These are phyloP conservation scores for Trachelus iudaicus DNA, from an alignment of 2,888 invertebrate species.

Conservation along the genomic window DNA sequence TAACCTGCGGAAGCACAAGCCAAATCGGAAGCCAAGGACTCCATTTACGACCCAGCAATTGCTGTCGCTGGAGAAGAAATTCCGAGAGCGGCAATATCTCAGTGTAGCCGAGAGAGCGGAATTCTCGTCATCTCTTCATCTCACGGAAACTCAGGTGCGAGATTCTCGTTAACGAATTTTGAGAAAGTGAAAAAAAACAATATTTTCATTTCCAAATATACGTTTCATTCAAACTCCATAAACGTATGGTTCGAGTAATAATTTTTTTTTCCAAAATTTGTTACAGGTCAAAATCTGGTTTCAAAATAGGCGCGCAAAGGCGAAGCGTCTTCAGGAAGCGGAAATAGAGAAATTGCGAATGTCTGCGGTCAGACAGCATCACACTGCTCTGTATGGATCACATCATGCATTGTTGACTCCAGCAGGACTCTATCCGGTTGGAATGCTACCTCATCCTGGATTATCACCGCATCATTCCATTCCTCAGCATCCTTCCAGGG, in stretches of 20 bases:
- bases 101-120: slow-evolving; percentile 98
- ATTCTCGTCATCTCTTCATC: slow-evolving; percentile 92
- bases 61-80: slow-evolving; percentile 94
- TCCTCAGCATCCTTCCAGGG: slow-evolving; percentile 51
- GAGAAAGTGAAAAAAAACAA: neutral
- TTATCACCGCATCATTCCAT: slow-evolving; percentile 50
- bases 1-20: slow-evolving; percentile 95
- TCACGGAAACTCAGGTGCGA: slow-evolving; percentile 90
- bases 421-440: slow-evolving; percentile 55
- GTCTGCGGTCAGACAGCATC: slow-evolving; percentile 69
- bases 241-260: too few relatives aligned
- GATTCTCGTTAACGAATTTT: slow-evolving; percentile 17
- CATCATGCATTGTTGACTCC: slow-evolving; percentile 55
- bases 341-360: slow-evolving; percentile 96
- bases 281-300: slow-evolving; percentile 91
- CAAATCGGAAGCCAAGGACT: slow-evolving; percentile 96
- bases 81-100: slow-evolving; percentile 96
- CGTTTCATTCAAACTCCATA: neutral
- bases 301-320: slow-evolving; percentile 95
- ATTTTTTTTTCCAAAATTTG: slow-evolving; percentile 8
- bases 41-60: slow-evolving; percentile 99
- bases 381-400: slow-evolving; percentile 56
- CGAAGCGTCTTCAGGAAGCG: slow-evolving; percentile 96
- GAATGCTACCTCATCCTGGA: slow-evolving; percentile 58
- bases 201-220: neutral